A percentile compares a stretch with the other conserved stretches of the same genome.
Conservation (phyloP, 2,888 invertebrate genomes). For the Dryobota labecula region DNA sequence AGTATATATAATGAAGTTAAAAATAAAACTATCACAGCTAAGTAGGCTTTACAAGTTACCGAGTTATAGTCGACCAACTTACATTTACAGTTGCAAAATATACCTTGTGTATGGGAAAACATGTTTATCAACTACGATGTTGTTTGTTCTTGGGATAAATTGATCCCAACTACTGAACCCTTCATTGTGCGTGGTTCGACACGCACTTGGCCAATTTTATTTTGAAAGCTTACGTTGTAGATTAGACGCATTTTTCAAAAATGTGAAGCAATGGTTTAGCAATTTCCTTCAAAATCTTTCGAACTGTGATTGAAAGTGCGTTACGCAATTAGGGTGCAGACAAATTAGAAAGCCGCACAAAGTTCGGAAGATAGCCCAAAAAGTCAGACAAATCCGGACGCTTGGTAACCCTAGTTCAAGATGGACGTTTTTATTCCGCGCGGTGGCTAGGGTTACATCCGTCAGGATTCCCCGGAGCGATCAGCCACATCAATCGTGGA, state of each 20-base stretch:
- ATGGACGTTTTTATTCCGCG: slow-evolving; percentile 71
- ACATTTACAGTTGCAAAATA: no score
- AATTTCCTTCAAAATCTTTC: background rate
- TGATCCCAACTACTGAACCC: no score
- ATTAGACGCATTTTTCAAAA: background rate
- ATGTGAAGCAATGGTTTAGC: background rate
- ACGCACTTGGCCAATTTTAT: no score
- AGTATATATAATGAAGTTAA: no score
- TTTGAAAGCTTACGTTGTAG: no score
- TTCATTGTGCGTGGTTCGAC: no score
- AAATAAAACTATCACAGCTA: no score
- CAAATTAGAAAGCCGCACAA: background rate
- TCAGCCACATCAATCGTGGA: slow-evolving; percentile 64
- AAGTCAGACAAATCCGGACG: background rate
- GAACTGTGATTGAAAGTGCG: background rate
- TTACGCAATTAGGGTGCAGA: background rate
- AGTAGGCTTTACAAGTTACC: no score
- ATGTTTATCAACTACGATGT: no score
- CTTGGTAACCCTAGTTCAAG: background rate
- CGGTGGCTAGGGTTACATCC: slow-evolving; percentile 68
- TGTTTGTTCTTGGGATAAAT: no score
- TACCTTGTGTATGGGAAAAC: no score
- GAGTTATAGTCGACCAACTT: no score
- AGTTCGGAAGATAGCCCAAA: background rate
- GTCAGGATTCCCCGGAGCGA: slow-evolving; percentile 64